Base-by-base conservation (phyloP, 2,888 invertebrate species). In the Meandrusa payeni region DNA sequence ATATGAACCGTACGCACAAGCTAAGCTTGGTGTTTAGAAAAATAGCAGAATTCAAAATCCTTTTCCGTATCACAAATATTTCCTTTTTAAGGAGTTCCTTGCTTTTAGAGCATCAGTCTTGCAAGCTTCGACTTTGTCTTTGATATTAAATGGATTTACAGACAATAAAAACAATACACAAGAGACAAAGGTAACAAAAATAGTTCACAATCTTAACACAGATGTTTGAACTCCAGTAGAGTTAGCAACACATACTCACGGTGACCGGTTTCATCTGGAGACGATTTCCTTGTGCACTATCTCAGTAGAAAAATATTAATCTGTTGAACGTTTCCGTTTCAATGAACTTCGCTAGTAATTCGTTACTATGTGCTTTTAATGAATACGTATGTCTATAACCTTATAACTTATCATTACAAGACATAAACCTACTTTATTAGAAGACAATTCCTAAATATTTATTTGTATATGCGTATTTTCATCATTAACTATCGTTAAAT, bases 51-150 rank as follows among this genome's bases (percentile, higher is more conserved):
- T 67, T 72, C 12, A 33, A 44, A 39, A 44, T 41, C 52, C 24
- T 40, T 59, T 55, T 54, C 47, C 75, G 77, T 80, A 76, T 76
- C 78, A 73, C 65, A 65, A 69, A 58, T 51, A 33, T 45, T 32
- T 78, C 85, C 85, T 85, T 85, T 69, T 63, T 41, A 83, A 85
- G 85, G 83, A 78, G 54, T 56, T 44, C 61, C 64, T 61, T 66
- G 59, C 58, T 46, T 65, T 65, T 61, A 70, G 59, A 63, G 57
- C 61, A 57, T 85, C 85, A 85, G 85, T 85, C 86, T 86, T 83
- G 76, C 79, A 73, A 76, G 80, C 81, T 69, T 76, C 64, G 72
- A 75, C 69, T 69, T 62, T 54, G 67, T 75, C 74, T 23, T 31
- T 44, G 40, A 40, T 40, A 43, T 40, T 40, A 24, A 26, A 40